Base-by-base conservation (phyloP, 1,140 invertebrate genomes). In the Bombus breviceps region DNA sequence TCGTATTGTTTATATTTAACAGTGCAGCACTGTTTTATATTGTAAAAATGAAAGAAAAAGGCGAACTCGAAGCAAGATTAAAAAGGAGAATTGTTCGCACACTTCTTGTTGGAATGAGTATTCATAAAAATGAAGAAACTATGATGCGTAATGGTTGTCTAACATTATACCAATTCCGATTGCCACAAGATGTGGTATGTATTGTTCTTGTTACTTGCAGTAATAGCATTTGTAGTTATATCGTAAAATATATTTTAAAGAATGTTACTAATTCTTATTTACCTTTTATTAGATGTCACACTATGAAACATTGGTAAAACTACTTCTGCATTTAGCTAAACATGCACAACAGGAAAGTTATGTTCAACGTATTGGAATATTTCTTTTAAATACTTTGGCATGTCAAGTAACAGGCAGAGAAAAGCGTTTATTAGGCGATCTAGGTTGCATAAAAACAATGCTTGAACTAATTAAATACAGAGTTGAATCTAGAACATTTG, bases 101-200 rank as follows among this genome's bases (percentile, higher is more conserved):
- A 0, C 94, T 98, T 32, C 95, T 99, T 28, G 97, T 98, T 93
- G 98, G 97, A n/a, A 99, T 99, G 98, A 97, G 97, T 88, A 96
- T 96, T 75, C 97, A 98, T 93, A 96, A 96, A 89, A 96, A 97
- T 74, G 98, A 99, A 93, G 97, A 98, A 88, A 98, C 98, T 13
- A 99, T 99, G 98, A 98, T 99, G 96, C 96, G 98, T 77, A 99
- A 99, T 95, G 98, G 98, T 72, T 99, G 98, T 94, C 96, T 99
- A 71, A 99, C 98, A 1, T 95, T 99, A 10, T 99, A 98, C 92
- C 98, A 99, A 95, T 99, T 99, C 93, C 98, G 97, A 92, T 98
- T 99, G 95, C 99, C 99, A 39, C 96, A 97, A 88, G 99, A 99
- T 96, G 98, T 99, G 92, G 98, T 99, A 96, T 96, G 97, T 97